These are phyloP conservation scores for Podilymbus podiceps DNA, from an alignment of 2,113 vertebrate species.

Conservation along the genomic window DNA sequence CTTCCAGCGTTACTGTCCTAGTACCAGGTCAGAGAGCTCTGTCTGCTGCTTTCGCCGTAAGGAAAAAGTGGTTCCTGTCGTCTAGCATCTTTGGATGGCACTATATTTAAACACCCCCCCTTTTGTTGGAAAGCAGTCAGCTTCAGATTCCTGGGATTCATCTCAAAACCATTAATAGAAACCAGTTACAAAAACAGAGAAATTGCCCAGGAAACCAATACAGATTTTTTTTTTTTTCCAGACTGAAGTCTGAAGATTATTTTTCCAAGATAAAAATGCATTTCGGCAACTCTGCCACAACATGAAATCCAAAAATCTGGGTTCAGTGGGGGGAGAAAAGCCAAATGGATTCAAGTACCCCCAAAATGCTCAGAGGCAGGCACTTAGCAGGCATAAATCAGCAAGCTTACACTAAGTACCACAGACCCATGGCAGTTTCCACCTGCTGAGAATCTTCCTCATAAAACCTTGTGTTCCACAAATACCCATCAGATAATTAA, in stretches of 20 bases:
- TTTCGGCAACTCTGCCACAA: neutral
- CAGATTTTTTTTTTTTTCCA: neutral
- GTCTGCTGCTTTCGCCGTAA: neutral
- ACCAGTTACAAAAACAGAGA: slow-evolving; percentile 62
- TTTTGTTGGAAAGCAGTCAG: neutral
- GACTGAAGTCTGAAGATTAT: neutral
- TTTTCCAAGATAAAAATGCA: neutral
- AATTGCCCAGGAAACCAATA: slow-evolving; percentile 51
- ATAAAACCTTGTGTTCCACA: neutral
- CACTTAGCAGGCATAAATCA: neutral
- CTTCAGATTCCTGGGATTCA: slow-evolving; percentile 55
- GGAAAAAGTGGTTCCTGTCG: neutral
- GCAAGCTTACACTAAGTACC: neutral
- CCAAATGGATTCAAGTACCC: neutral
- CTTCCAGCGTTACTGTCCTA: neutral
- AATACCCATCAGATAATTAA: neutral
- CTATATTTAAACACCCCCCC: neutral
- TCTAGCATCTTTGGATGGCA: neutral
- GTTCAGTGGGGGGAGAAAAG: neutral
- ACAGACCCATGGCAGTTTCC: neutral
- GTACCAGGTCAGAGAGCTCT: neutral
- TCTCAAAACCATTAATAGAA: slow-evolving; percentile 54
- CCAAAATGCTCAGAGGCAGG: neutral
- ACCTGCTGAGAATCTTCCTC: neutral
- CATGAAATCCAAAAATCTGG: neutral